Evolutionary conservation across 2,113 vertebrate genomes (phyloP).

Genomic region (Platysteira castanea): DNA sequence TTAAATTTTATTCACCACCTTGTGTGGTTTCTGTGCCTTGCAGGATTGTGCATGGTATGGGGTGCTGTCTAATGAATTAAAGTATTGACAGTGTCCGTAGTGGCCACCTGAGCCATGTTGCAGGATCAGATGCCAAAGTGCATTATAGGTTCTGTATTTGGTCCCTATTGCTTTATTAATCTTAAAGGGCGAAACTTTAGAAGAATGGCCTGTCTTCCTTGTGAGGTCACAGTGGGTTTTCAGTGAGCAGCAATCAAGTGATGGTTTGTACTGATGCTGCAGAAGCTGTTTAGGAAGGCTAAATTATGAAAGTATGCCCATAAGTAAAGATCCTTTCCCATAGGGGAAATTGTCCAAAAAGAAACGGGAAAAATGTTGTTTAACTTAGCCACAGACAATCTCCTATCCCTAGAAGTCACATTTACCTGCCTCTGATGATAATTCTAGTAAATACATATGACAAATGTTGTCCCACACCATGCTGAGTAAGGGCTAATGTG

Average conservation of each 20-base stretch:
- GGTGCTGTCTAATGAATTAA: neutral
- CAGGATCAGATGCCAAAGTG: neutral
- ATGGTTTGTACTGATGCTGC: neutral
- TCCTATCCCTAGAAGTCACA: neutral
- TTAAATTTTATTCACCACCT: neutral
- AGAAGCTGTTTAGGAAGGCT: neutral
- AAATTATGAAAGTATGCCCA: neutral
- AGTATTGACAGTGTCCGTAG: neutral
- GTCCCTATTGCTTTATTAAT: neutral
- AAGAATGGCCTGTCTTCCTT: neutral
- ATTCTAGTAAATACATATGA: neutral
- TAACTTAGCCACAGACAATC: neutral
- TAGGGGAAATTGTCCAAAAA: neutral
- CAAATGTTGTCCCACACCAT: neutral
- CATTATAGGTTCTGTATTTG: neutral
- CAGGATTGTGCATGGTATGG: neutral
- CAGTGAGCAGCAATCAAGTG: neutral
- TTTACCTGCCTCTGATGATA: neutral
- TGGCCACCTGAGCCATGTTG: fast-evolving
- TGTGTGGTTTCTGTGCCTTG: neutral
- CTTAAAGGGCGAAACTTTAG: neutral
- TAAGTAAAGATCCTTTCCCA: neutral
- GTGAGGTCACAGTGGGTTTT: neutral
- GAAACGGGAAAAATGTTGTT: neutral
- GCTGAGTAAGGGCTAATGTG: neutral